A percentile compares a stretch with the other conserved stretches of the same genome.
phyloP scores from a whole-genome alignment of 64 coral and sea anemone species.

The Acropora tenuis region DNA sequence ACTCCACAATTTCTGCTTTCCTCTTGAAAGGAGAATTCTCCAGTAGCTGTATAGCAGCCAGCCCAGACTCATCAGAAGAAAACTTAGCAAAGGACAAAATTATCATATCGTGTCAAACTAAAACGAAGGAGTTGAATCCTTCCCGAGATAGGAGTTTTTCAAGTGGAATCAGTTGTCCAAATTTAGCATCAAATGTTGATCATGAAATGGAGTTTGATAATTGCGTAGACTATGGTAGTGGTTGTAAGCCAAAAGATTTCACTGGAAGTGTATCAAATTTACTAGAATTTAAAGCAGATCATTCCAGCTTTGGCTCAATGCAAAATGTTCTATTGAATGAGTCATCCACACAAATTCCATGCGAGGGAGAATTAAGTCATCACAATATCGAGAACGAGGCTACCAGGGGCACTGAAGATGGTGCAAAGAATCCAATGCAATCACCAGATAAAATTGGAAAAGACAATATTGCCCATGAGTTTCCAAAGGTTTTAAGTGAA shows the following conservation, averaged over 20 bases:
- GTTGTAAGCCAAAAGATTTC: background rate
- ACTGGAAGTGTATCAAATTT: background rate
- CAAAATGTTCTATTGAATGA: no score
- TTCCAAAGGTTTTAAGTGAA: background rate
- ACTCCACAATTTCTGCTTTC: slow-evolving; percentile 33
- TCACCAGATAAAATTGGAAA: background rate
- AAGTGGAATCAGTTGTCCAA: background rate
- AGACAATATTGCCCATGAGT: background rate
- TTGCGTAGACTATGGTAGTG: background rate
- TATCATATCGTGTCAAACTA: background rate
- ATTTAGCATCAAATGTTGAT: background rate
- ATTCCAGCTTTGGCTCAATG: background rate
- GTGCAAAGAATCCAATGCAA: background rate
- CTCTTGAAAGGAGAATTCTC: slow-evolving; percentile 24
- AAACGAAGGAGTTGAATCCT: background rate
- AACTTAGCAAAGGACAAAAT: background rate
- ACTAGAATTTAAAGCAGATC: background rate
- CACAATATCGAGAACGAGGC: background rate
- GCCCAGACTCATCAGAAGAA: slow-evolving; percentile 3
- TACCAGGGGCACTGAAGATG: background rate
- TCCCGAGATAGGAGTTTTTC: background rate
- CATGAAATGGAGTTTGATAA: background rate
- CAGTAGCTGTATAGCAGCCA: background rate
- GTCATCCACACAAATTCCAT: background rate
- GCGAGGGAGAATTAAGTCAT: background rate